Evolutionary conservation across 2,888 invertebrate species (phyloP), one percentile per base, ranked within the genome.

Genomic region (Eupithecia centaureata): DNA sequence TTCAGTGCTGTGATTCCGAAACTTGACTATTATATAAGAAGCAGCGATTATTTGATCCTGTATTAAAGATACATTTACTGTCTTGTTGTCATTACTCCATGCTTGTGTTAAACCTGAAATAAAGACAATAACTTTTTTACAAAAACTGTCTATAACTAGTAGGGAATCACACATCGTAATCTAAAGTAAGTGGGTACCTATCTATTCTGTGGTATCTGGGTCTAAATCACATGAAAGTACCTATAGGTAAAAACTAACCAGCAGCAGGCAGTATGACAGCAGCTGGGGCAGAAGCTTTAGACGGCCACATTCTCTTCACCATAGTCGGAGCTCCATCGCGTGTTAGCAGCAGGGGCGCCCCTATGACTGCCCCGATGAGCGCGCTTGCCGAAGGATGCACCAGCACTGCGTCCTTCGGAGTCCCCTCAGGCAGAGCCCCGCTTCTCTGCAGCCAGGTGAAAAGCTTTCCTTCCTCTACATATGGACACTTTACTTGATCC

Each of bases 281-380:
- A 56, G 91, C 89, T 0, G 91, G 91, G 0, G 93, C 87, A 0
- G 91, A 89, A 0, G 87, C 83, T 71, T 90, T 92, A 0, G 92
- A 91, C 0, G 92, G 92, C 93, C 92, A 93, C 90, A 93, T 90
- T 4, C 92, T 84, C 69, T 87, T 91, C 1, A 90, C 86, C 66
- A 93, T 80, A 5, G 82, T 77, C 4, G 87, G 88, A n/a, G 89
- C 89, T 2, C 88, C 90, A 2, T 88, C 85, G 42, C 90, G 82
- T n/a, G 73, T 79, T 32, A 93, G 75, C 62, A 86, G 82, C 5
- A 93, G 70, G 8, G 92, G 86, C 27, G 85, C 88, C 5, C 92
- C 92, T 4, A 93, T 92, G 2, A 92, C 86, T 5, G 90, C 92
- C 0, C 88, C 88, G 25, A 93, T 86, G 10, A 92, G 72, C 10